Evolutionary conservation across 2,888 invertebrate species (phyloP).

Genomic region (Eustalomyia histrio): DNA sequence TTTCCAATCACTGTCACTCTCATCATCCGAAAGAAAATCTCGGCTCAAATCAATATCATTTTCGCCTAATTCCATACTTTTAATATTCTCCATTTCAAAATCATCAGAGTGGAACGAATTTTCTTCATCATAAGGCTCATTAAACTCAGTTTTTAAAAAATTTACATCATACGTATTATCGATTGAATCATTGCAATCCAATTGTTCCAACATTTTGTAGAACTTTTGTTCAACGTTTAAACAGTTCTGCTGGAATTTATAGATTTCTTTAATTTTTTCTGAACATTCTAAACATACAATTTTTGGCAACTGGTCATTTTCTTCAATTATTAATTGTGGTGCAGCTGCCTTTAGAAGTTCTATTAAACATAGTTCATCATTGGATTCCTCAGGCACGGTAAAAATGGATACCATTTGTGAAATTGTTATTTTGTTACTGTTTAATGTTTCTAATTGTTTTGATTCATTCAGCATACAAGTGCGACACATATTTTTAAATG

Average conservation of each 20-base stretch:
- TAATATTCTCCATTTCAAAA: neutral
- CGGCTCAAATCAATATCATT: neutral
- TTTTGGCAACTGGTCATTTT: slow-evolving; percentile 51
- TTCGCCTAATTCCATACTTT: neutral
- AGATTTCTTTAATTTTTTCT: slow-evolving; percentile 53
- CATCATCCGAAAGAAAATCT: neutral
- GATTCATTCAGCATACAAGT: slow-evolving; percentile 41
- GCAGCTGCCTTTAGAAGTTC: slow-evolving; percentile 44
- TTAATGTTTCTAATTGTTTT: slow-evolving; percentile 21
- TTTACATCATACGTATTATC: slow-evolving; percentile 35
- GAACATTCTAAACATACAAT: slow-evolving; percentile 43
- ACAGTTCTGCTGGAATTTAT: slow-evolving; percentile 53
- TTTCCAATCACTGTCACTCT: neutral
- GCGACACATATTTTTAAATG: slow-evolving; percentile 44
- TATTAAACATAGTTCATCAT: slow-evolving; percentile 39
- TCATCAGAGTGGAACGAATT: slow-evolving; percentile 38
- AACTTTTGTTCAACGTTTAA: slow-evolving; percentile 49
- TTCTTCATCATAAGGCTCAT: slow-evolving; percentile 21
- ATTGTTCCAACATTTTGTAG: slow-evolving; percentile 46
- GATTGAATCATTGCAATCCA: neutral
- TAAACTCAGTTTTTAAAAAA: slow-evolving; percentile 47
- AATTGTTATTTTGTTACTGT: slow-evolving; percentile 34
- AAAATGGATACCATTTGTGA: slow-evolving; percentile 51
- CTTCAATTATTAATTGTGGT: slow-evolving; percentile 49
- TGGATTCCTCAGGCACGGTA: slow-evolving; percentile 30